These are phyloP conservation scores for Alosa alosa DNA, from an alignment of 2,113 vertebrate species.

Conservation along the genomic window DNA sequence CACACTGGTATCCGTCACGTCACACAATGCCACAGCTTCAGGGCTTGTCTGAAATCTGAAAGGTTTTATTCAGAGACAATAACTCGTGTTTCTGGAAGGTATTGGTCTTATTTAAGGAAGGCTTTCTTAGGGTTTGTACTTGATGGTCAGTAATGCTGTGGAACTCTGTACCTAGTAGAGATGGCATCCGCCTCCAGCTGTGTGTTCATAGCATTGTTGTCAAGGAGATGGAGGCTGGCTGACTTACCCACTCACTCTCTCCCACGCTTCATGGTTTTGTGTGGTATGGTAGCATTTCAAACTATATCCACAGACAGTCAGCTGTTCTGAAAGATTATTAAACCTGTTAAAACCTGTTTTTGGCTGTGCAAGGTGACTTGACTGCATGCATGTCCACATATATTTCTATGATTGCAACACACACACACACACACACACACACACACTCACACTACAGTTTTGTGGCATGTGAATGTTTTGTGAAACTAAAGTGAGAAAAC, in stretches of 20 bases:
- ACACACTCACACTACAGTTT: slow-evolving; percentile 28
- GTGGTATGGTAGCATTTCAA: not conserved
- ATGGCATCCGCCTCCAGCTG: slow-evolving; percentile 50
- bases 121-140: not conserved
- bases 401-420: no score
- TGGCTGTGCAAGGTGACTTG: not conserved
- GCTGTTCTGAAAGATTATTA: not conserved
- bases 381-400: not conserved
- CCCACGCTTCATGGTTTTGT: not conserved
- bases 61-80: not conserved
- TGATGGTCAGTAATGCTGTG: not conserved
- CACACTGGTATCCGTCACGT: not conserved
- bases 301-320: not conserved
- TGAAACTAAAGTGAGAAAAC: no score
- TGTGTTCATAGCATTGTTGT: slow-evolving; percentile 59
- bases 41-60: not conserved
- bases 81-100: not conserved
- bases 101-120: not conserved
- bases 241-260: slow-evolving; percentile 35
- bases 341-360: not conserved
- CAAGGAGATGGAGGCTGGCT: slow-evolving; percentile 61
- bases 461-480: not conserved
- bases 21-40: not conserved
- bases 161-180: slow-evolving; percentile 3
- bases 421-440: slow-evolving; percentile 25